Base-by-base conservation (phyloP, 2,113 vertebrate genomes). In the Nibea albiflora region DNA sequence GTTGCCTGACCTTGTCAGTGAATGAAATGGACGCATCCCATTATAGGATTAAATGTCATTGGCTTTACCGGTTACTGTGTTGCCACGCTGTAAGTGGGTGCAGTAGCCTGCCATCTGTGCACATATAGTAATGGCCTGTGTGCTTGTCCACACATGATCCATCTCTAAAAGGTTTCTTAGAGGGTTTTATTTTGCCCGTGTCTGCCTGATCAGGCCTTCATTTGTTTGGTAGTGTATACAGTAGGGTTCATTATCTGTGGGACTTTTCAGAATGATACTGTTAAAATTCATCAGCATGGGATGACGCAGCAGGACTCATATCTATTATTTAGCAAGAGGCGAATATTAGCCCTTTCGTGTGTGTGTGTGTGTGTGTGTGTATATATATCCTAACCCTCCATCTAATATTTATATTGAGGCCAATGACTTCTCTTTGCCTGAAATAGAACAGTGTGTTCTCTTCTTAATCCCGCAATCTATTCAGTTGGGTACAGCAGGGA, bases 11-110 rank as follows among this genome's bases (percentile, higher is more conserved):
- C 91, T 94, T 87, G 85, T 71, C 57, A 67, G 54, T 83, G 85
- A 92, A 88, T 90, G 78, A 91, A 93, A 89, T 77, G 7, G 83
- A 68, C 5, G 68, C 84, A 85, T 91, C 80, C 81, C 84, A 88
- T 95, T 90, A 92, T 72, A 62, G 88, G 90, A 94, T 95, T 94
- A 94, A 88, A 75, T 87, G 80, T 75, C 81, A 82, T 57, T 90
- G 82, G 85, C 83, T 92, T 90, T 89, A 70, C 58, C 80, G 74
- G 54, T 75, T 73, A 71, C 85, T 39, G 84, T 72, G 54, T 73
- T 75, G 75, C 69, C 1, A 2, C 52, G 52, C 49, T 79, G 61
- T 68, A 62, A 85, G 73, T 75, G 74, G 19, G 60, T 85, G 49
- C 83, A 54, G 24, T 50, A 53, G 52, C 73, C 16, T 7, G 42